Evolutionary conservation across 1,140 invertebrate species (phyloP).

Genomic region (Listronotus bonariensis): DNA sequence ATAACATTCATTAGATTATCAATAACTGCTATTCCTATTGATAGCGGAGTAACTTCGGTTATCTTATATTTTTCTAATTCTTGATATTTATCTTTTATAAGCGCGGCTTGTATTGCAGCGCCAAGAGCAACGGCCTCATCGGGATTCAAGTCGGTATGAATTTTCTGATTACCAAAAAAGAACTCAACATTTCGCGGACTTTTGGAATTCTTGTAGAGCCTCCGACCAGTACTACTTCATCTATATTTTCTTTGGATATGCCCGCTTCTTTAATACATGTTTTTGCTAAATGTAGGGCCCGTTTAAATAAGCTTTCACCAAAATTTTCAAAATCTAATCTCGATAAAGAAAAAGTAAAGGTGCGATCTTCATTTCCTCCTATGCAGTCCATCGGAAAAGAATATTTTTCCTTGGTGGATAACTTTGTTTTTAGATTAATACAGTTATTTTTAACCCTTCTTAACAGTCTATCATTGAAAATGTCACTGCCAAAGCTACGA

Average conservation of each 20-base stretch:
- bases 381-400: not conserved
- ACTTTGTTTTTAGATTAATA: constrained; percentile 1
- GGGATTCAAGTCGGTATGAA: constrained; percentile 47
- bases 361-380: constrained; percentile 50
- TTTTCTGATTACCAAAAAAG: constrained; percentile 57
- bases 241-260: constrained; percentile 51
- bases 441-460: not conserved
- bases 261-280: constrained; percentile 22
- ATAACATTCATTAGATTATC: not conserved
- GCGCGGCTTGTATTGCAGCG: constrained; percentile 32
- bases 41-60: constrained; percentile 31
- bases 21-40: constrained; percentile 12
- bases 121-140: constrained; percentile 51
- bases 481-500: too few species aligned
- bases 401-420: not conserved
- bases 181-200: constrained; percentile 52
- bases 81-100: constrained; percentile 14
- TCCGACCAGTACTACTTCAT: constrained; percentile 67
- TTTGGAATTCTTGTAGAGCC: constrained; percentile 69
- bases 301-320: constrained; percentile 70
- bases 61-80: constrained; percentile 15
- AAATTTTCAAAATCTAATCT: constrained; percentile 75
- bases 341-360: constrained; percentile 66
- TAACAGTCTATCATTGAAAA: not conserved
- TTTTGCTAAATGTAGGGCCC: constrained; percentile 20